Evolutionary conservation across 2,888 invertebrate genomes (phyloP).

Genomic region (Dastarcus helophoroides): DNA sequence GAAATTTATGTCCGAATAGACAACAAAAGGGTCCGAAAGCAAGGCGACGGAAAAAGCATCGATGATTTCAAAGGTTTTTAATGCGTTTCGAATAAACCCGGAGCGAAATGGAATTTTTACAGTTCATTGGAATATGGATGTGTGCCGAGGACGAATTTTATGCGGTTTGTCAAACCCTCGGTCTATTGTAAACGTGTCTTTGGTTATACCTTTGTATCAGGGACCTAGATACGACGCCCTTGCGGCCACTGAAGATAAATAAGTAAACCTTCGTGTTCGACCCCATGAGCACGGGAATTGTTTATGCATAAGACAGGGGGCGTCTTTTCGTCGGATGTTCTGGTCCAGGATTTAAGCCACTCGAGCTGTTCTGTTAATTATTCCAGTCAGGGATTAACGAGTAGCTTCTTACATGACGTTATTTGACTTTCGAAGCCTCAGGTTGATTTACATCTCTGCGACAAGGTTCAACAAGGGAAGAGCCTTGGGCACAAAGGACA

Average conservation of each 20-base stretch:
- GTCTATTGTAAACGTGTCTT: slow-evolving; percentile 21
- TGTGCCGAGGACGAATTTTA: slow-evolving; percentile 26
- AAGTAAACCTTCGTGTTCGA: slow-evolving; percentile 12
- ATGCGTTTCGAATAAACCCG: slow-evolving; percentile 20
- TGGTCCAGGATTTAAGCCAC: too few relatives aligned
- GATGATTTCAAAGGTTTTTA: slow-evolving; percentile 15
- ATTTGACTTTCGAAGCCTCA: too few relatives aligned
- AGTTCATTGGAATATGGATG: slow-evolving; percentile 25
- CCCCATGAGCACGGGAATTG: background rate
- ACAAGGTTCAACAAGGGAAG: too few relatives aligned
- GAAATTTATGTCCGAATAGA: slow-evolving; percentile 14
- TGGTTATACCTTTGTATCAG: slow-evolving; percentile 6
- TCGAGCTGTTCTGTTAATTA: too few relatives aligned
- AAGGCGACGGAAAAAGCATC: slow-evolving; percentile 3
- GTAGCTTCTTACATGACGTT: too few relatives aligned
- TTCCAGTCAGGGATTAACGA: too few relatives aligned
- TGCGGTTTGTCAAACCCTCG: slow-evolving; percentile 32
- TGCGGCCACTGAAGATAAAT: slow-evolving; percentile 16
- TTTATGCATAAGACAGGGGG: too few relatives aligned
- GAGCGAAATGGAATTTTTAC: slow-evolving; percentile 23
- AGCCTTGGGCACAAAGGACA: too few relatives aligned
- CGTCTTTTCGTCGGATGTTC: too few relatives aligned
- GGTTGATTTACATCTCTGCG: too few relatives aligned
- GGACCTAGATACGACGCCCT: slow-evolving; percentile 11
- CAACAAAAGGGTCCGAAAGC: slow-evolving; percentile 4